Base-by-base conservation (phyloP, 2,797 vertebrate species). In the Clangula hyemalis region DNA sequence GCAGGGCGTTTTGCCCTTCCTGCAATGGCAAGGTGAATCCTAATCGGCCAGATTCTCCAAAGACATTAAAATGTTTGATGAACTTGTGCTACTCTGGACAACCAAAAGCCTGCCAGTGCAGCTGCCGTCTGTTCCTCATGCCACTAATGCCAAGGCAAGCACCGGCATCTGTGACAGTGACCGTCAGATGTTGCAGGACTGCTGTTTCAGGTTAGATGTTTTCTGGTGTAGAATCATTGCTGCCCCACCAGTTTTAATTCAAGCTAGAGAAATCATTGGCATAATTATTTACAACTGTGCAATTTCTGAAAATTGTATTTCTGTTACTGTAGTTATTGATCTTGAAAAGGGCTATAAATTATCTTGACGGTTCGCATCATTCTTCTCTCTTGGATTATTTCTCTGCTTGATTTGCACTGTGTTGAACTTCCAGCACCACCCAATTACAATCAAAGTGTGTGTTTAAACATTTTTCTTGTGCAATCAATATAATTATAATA, bases 361-460 rank as follows among this genome's bases (percentile, higher is more conserved):
- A 92, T 82, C 76, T 77, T 74, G 90, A 68, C 70, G 81, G 66
- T 64, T 83, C 84, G 85, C 75, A 56, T 13, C 93, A 88, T 45
- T 61, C 70, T 96, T 95, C 87, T 89, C 80, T 90, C 87, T 93
- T 79, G 92, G 73, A 72, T 93, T 60, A 74, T 90, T 95, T 86
- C 81, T 93, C 83, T 69, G 90, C 94, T 57, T 87, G 92, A 93
- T 75, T 95, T 90, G 68, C 65, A 22, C 43, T 51, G 47, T 27
- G 79, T 87, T 95, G 91, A 96, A 96, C 94, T 95, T 95, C 79
- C 87, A 81, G 89, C 83, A 75, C 85, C 87, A 85, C 74, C 85
- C 93, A 92, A 92, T 95, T 94, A 95, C 76, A 86, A 84, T 90
- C 83, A 90, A 74, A 91, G 75, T 5, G 27, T 36, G 41, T 72